Evolutionary conservation across 2,888 invertebrate species (phyloP).

Genomic region (Abrostola triplasia): DNA sequence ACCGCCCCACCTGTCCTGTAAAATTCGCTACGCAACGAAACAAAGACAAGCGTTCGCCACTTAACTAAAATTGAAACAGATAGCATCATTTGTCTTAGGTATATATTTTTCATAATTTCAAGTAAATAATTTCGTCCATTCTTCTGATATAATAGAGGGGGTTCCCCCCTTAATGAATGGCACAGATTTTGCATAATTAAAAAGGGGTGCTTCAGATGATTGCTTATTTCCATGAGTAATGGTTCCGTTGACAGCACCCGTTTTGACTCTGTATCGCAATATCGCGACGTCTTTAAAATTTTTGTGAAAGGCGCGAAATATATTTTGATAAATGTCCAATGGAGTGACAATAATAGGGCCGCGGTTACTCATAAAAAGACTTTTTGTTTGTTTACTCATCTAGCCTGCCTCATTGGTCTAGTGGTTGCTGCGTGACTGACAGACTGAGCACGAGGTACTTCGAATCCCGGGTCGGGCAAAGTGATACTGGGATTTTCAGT

Average conservation of each 20-base stretch:
- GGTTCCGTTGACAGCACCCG: slow-evolving; percentile 62
- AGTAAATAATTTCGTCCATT: slow-evolving; percentile 80
- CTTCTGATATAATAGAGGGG: slow-evolving; percentile 63
- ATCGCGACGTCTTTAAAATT: slow-evolving; percentile 47
- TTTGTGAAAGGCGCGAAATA: slow-evolving; percentile 42
- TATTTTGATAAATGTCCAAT: slow-evolving; percentile 48
- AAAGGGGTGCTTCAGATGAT: slow-evolving; percentile 81
- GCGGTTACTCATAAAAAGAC: slow-evolving; percentile 3
- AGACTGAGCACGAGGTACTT: no score
- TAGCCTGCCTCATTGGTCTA: no score
- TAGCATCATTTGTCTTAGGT: slow-evolving; percentile 72
- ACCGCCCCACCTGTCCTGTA: slow-evolving; percentile 61
- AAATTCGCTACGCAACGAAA: slow-evolving; percentile 54
- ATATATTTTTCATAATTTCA: slow-evolving; percentile 79
- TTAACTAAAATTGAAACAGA: slow-evolving; percentile 74
- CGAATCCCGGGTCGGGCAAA: no score
- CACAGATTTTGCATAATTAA: slow-evolving; percentile 87
- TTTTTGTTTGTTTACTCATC: neutral
- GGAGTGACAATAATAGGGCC: slow-evolving; percentile 24
- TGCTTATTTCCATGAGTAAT: slow-evolving; percentile 84
- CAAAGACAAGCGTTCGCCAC: slow-evolving; percentile 58
- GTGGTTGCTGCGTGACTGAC: no score
- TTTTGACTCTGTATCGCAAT: slow-evolving; percentile 53
- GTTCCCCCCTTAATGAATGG: slow-evolving; percentile 71
- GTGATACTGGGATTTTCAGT: no score